These are phyloP conservation scores for Panurus biarmicus DNA, from an alignment of 2,113 vertebrate genomes.

Conservation along the genomic window DNA sequence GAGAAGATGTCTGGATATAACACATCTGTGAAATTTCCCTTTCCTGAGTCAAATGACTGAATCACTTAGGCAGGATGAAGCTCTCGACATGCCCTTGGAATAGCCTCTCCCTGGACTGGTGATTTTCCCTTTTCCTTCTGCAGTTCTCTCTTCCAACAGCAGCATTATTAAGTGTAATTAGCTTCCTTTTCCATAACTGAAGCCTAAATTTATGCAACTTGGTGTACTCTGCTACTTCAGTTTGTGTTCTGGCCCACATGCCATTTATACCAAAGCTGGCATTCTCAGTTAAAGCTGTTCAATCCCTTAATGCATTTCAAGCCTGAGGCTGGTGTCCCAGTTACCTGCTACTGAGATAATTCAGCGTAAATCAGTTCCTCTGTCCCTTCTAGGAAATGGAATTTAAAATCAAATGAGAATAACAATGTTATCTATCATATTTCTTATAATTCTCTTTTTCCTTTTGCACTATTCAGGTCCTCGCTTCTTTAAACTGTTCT, in stretches of 20 bases:
- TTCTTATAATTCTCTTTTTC: not conserved
- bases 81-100: not conserved
- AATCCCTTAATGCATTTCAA: not conserved
- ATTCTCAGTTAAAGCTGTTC: not conserved
- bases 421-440: not conserved
- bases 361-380: not conserved
- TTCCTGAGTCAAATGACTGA: not conserved
- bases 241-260: not conserved
- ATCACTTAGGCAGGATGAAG: not conserved
- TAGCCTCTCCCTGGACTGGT: not conserved
- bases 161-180: not conserved
- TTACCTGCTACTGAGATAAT: not conserved
- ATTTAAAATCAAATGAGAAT: not conserved
- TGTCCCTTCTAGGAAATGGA: not conserved
- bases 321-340: rapidly evolving
- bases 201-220: not conserved
- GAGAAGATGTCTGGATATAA: not conserved
- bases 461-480: not conserved
- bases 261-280: not conserved
- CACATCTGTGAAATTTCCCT: not conserved
- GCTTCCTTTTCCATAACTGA: not conserved
- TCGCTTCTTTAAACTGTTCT: not conserved
- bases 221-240: not conserved
- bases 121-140: not conserved
- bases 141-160: not conserved